Percentiles rank a stretch among this genome's conserved stretches.
phyloP scores from a whole-genome alignment of 2,888 invertebrate species.

The Rhogogaster chlorosoma region DNA sequence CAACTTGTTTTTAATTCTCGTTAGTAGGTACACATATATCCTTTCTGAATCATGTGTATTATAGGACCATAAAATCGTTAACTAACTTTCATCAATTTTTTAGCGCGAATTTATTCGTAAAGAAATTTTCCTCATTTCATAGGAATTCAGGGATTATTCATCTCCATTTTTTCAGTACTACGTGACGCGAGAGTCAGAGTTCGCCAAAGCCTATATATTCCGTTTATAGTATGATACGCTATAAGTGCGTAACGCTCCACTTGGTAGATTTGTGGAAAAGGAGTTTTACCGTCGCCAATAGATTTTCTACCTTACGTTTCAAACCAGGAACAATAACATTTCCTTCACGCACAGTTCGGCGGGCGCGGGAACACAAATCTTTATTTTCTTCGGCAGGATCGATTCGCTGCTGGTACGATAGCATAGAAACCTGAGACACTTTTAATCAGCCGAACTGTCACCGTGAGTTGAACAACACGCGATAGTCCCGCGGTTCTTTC shows the following conservation, averaged over 20 bases:
- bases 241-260: background rate
- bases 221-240: background rate
- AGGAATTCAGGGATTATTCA: background rate
- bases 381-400: constrained; percentile 9
- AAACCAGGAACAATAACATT: background rate
- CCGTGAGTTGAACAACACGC: background rate
- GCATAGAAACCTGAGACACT: background rate
- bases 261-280: background rate
- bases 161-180: background rate
- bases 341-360: background rate
- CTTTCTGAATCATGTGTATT: background rate
- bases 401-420: background rate
- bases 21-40: background rate
- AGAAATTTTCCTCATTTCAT: background rate
- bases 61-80: background rate
- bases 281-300: background rate
- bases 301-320: background rate
- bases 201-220: background rate
- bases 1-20: constrained; percentile 1
- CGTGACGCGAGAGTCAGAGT: background rate
- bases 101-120: background rate
- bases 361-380: background rate
- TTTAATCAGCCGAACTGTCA: constrained; percentile 24
- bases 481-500: background rate
- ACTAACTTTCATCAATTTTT: background rate